These are phyloP conservation scores for Zapus hudsonius DNA, from an alignment of 2,113 vertebrate genomes.

Conservation along the genomic window DNA sequence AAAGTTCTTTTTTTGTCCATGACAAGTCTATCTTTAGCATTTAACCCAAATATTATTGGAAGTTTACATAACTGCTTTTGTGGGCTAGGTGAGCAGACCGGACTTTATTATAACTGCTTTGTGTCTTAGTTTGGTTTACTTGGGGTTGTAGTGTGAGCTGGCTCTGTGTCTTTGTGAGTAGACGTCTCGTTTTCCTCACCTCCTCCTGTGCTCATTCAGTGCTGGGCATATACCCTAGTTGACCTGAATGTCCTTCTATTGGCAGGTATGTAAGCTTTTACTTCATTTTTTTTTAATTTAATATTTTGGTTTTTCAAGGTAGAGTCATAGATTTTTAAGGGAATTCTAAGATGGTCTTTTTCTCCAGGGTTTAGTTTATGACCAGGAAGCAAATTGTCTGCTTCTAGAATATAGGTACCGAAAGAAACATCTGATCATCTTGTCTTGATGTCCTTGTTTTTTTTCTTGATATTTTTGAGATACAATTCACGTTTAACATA, in stretches of 20 bases:
- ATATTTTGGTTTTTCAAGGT: too few relatives aligned
- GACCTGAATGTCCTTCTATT: neutral
- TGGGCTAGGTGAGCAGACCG: neutral
- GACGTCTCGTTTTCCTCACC: neutral
- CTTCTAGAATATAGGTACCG: neutral
- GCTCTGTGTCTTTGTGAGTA: neutral
- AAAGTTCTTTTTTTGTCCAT: neutral
- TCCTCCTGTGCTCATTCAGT: neutral
- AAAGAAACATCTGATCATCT: neutral
- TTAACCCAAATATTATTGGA: neutral
- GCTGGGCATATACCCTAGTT: neutral
- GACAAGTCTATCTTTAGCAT: neutral
- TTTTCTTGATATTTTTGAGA: too few relatives aligned
- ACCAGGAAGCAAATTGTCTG: neutral
- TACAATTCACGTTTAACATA: conserved; percentile 14
- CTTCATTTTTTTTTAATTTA: neutral
- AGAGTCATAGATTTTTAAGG: neutral
- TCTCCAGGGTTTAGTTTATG: neutral
- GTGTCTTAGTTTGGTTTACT: too few relatives aligned
- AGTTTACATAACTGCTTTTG: neutral
- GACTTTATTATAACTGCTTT: too few relatives aligned
- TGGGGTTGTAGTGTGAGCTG: too few relatives aligned
- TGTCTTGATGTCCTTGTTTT: neutral
- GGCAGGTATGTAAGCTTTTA: neutral
- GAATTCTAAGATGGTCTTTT: neutral